Evolutionary conservation across 1,140 invertebrate species (phyloP), one percentile per base, ranked within the genome.

Genomic region (Temnothorax longispinosus): DNA sequence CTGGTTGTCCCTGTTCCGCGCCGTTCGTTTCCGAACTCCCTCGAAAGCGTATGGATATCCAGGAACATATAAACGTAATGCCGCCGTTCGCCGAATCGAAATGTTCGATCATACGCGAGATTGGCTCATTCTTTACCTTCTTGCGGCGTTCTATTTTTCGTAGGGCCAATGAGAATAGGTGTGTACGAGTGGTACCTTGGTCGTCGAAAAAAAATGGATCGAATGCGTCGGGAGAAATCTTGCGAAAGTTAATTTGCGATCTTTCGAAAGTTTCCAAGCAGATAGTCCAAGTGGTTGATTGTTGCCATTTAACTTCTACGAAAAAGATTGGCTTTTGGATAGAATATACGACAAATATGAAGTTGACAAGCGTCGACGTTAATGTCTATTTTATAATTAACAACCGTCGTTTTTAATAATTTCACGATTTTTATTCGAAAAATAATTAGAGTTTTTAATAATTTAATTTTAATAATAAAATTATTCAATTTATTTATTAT

Each of bases 21-120:
- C 32, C 41, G 44, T 65, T 35, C 76, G 44, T 35, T 27, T 11
- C 13, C 21, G 50, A 38, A 67, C 47, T 21, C 52, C 44, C 35
- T 71, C 67, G n/a, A 80, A 56, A 56, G 41, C 58, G 84, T 69
- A 89, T 72, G 80, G 69, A 88, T 86, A 88, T 62, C 64, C 64
- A 72, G 75, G 35, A 74, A 74, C 32, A 52, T 87, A 90, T 84
- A 87, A 58, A 75, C 85, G 74, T 77, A 87, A 91, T 92, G 86
- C 87, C 82, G 75, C 44, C 74, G 65, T 77, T 82, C 77, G 86
- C 62, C 85, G 90, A 93, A 93, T 93, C 91, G 91, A 93, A 93
- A 93, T 93, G 92, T 92, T 93, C 93, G 91, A 93, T 93, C 92
- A 93, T 92, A 92, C 92, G 92, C 91, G 91, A 93, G 92, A 93